Evolutionary conservation across 1,140 invertebrate species (phyloP).

Genomic region (Cephus cinctus): DNA sequence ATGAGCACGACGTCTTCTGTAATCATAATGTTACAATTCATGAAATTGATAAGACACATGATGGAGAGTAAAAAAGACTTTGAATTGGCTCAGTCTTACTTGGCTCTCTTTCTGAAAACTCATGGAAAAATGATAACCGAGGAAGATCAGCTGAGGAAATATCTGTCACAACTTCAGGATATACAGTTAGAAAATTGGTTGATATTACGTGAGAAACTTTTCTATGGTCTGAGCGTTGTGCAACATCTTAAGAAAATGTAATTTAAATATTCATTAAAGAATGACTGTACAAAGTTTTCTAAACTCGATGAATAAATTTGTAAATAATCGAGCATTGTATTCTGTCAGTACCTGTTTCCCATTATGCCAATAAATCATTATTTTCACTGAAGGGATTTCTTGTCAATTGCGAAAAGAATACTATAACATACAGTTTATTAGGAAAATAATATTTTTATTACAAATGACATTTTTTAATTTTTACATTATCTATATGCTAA

Average conservation of each 20-base stretch:
- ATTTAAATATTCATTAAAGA: conserved; percentile 23
- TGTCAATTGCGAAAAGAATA: neutral
- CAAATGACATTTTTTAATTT: neutral
- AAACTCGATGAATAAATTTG: too few relatives aligned
- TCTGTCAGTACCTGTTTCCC: neutral
- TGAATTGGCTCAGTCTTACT: conserved; percentile 89
- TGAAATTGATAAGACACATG: conserved; percentile 73
- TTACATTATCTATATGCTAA: neutral
- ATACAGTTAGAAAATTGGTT: conserved; percentile 66
- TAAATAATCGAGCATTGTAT: too few relatives aligned
- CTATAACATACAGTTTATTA: neutral
- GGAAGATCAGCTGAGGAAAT: conserved; percentile 58
- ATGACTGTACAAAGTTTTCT: conserved; percentile 10
- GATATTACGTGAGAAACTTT: conserved; percentile 67
- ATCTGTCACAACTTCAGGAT: conserved; percentile 61
- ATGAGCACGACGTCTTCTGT: conserved; percentile 69
- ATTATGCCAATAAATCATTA: neutral
- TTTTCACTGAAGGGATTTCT: neutral
- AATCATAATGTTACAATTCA: conserved; percentile 74
- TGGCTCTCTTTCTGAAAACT: conserved; percentile 88
- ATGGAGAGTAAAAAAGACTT: conserved; percentile 80
- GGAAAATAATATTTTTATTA: conserved; percentile 1
- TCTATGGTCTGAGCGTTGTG: conserved; percentile 77
- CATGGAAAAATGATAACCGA: conserved; percentile 69
- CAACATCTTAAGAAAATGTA: conserved; percentile 71